Evolutionary conservation across 2,888 invertebrate genomes (phyloP), one percentile per base, ranked within the genome.

Genomic region (Aphrophora alni): DNA sequence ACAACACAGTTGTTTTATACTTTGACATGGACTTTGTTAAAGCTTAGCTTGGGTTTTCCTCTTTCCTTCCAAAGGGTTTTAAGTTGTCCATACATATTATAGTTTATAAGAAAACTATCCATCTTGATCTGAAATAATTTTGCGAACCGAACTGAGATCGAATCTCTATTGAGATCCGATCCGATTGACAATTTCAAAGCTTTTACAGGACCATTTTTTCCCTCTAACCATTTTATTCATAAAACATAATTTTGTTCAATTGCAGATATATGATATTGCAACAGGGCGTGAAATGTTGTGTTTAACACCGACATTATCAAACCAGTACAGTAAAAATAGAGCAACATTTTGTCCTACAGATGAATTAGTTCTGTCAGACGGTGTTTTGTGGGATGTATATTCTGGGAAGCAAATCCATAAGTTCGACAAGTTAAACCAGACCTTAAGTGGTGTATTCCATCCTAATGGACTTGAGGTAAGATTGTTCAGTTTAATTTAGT

Each of bases 391-490:
- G 95, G 98, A 99, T 88, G 94, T 97, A 10, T 93, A 94, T 85
- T 92, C 94, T 0, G 95, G 95, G 25, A 95, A 94, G 86, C 93
- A 96, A 85, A 95, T 99, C 72, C 98, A 98, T 89, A 98, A 98
- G 88, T 96, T 99, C 87, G 99, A 99, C 89, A 99, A 99, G 88
- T 91, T 99, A 44, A 99, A 98, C 90, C 96, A 97, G 87, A 95
- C 95, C 69, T 93, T 98, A 80, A 98, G 97, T 87, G 99, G 98
- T 0, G 95, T 97, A 7, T 99, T 99, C 87, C 98, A 98, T 91
- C 98, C 98, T 0, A 97, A 97, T 87, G 98, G 98, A 0, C 90
- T 97, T 82, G 98, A 98, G 90, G 96, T 95, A 87, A 86, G 80
- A 28, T 71, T 75, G 21, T 44, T 24, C 17, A 33, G n/a, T n/a